A percentile compares a stretch with the other conserved stretches of the same genome.
These are phyloP conservation scores for Torymus texanus DNA, from an alignment of 2,888 invertebrate genomes.

Conservation along the genomic window DNA sequence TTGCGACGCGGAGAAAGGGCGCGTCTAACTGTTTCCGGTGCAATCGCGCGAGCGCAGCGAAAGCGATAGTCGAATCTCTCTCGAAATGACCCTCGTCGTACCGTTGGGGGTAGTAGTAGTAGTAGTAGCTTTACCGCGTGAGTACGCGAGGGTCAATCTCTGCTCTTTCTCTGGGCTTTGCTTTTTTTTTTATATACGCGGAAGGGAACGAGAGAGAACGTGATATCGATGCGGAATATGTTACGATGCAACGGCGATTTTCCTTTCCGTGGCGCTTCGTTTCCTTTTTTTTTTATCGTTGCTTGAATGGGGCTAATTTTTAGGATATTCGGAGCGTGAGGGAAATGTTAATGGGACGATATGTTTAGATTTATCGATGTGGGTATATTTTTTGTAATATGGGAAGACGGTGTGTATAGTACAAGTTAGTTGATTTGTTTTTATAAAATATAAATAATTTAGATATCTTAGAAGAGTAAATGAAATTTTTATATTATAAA, in stretches of 20 bases:
- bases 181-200: conserved; percentile 27
- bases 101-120: no score
- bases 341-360: no score
- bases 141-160: no score
- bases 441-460: no score
- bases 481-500: no score
- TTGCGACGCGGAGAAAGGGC: background rate
- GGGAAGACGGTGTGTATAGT: no score
- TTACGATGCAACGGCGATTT: conserved; percentile 14
- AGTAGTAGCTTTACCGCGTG: no score
- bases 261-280: background rate
- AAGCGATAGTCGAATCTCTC: conserved; percentile 16
- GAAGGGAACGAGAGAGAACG: background rate
- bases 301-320: conserved; percentile 19
- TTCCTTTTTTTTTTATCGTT: background rate
- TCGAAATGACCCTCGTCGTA: conserved; percentile 18
- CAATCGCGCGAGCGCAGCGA: conserved; percentile 5
- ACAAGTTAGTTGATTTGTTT: no score
- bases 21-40: conserved; percentile 21
- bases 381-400: no score
- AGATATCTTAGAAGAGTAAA: no score
- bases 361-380: no score
- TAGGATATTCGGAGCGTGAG: no score
- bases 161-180: conserved; percentile 2
- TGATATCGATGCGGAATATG: conserved; percentile 27